Evolutionary conservation across 2,113 vertebrate genomes (phyloP), one percentile per base, ranked within the genome.

Genomic region (Tragulus kanchil): DNA sequence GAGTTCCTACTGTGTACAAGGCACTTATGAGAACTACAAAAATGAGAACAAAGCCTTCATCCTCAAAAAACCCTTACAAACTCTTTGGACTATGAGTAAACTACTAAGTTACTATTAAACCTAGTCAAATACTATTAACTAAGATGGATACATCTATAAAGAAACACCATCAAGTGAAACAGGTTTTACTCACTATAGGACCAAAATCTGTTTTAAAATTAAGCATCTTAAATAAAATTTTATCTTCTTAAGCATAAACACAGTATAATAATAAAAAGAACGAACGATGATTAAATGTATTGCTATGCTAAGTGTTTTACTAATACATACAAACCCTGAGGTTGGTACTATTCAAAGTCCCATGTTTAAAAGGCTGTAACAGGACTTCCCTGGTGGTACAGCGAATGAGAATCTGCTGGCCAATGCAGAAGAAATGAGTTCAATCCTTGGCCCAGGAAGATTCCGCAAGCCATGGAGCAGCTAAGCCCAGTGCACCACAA

Each of bases 231-330:
- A 21, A 90, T 62, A 89, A 94, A 91, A 90, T 52, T 84, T 45
- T 78, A 90, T 26, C 36, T 86, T 56, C 28, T 84, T 67, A 97
- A 89, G 59, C 28, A 95, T 58, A 87, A 96, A 79, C 6, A 79
- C 26, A 84, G 54, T 54, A 6, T 23, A 73, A 83, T 3, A 19
- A 79, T 79, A 73, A 71, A 96, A 92, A 56, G 11, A 93, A 9
- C 58, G 75, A 84, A 92, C 17, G 71, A 1, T 81, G 62, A 87
- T 85, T 62, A 77, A 78, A n/a, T 31, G 86, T 85, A 89, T 25
- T 85, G 67, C 19, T 42, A 19, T 31, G 52, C 52, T 28, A 48
- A 54, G 15, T 93, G 19, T 48, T 84, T 89, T 84, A 84, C 19
- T 73, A 45, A 79, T 84, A 61, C 45, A 89, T 31, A 86, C 75